Percentiles rank a stretch among this genome's conserved stretches.
Evolutionary conservation across 2,797 vertebrate genomes (phyloP).

Genomic region (Typhlichthys subterraneus): DNA sequence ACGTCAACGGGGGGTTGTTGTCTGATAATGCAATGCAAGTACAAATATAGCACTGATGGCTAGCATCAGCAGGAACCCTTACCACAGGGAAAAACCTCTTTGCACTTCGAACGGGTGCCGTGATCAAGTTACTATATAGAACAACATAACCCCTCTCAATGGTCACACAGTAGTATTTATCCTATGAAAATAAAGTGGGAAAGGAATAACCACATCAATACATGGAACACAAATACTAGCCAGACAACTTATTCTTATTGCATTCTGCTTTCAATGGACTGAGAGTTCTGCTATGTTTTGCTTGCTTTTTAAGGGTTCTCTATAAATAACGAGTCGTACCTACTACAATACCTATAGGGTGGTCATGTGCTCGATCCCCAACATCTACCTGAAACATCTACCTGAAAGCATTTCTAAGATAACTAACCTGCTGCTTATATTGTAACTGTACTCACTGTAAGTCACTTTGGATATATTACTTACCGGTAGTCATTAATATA

Average conservation of each 20-base stretch:
- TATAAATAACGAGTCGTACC: too few species aligned
- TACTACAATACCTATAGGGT: too few species aligned
- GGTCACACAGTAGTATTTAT: conserved; percentile 60
- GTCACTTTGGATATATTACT: too few species aligned
- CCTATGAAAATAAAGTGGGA: conserved; percentile 44
- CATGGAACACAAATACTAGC: not conserved
- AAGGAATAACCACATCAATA: not conserved
- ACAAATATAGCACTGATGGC: not conserved
- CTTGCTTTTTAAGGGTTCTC: too few species aligned
- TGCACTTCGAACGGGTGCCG: fast-evolving
- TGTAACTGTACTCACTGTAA: too few species aligned
- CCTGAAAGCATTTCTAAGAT: too few species aligned
- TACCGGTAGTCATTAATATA: not conserved
- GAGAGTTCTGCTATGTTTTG: too few species aligned
- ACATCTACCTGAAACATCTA: too few species aligned
- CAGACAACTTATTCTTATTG: too few species aligned
- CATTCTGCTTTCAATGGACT: too few species aligned
- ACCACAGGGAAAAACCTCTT: conserved; percentile 33
- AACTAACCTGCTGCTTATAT: too few species aligned
- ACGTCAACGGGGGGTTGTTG: not conserved
- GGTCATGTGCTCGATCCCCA: too few species aligned
- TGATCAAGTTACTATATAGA: conserved; percentile 33
- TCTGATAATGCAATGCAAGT: not conserved
- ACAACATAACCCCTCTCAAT: conserved; percentile 63
- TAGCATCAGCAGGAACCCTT: conserved; percentile 6